Conservation (phyloP, 2,888 invertebrate species). For the Mythimna pallens region DNA sequence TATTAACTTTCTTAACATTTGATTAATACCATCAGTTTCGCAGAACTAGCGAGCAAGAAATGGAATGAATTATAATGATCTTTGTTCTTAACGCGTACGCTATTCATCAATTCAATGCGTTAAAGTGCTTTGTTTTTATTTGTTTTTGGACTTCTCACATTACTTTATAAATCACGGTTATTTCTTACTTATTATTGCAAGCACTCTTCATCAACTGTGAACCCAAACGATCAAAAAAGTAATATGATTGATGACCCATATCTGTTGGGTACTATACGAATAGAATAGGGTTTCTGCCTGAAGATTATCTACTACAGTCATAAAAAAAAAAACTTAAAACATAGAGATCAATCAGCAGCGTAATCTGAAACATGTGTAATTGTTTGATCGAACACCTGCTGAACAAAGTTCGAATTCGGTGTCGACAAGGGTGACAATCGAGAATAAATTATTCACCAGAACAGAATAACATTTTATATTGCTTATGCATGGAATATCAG, state of each 20-base stretch:
- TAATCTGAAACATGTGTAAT: conserved; percentile 72
- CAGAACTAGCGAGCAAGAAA: conserved; percentile 59
- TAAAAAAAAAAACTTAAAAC: conserved; percentile 15
- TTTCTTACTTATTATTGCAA: not conserved
- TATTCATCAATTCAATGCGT: conserved; percentile 42
- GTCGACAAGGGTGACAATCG: conserved; percentile 77
- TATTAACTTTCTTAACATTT: conserved; percentile 78
- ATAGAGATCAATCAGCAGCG: conserved; percentile 61
- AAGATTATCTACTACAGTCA: too few species aligned
- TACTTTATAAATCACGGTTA: conserved; percentile 2
- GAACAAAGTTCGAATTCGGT: conserved; percentile 73
- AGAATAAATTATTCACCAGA: conserved; percentile 85
- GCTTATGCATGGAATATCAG: conserved; percentile 84
- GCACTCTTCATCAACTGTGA: not conserved
- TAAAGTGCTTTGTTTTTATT: not conserved
- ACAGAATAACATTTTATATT: conserved; percentile 82
- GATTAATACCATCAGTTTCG: conserved; percentile 74
- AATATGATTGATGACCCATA: not conserved
- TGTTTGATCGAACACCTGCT: conserved; percentile 79
- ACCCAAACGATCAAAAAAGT: not conserved
- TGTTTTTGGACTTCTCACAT: conserved; percentile 12
- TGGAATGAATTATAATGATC: conserved; percentile 60
- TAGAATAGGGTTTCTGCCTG: too few species aligned
- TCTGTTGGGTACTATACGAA: not conserved
- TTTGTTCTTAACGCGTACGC: conserved; percentile 32